phyloP scores from a whole-genome alignment of 2,113 vertebrate genomes.

The Ibidorhyncha struthersii region DNA sequence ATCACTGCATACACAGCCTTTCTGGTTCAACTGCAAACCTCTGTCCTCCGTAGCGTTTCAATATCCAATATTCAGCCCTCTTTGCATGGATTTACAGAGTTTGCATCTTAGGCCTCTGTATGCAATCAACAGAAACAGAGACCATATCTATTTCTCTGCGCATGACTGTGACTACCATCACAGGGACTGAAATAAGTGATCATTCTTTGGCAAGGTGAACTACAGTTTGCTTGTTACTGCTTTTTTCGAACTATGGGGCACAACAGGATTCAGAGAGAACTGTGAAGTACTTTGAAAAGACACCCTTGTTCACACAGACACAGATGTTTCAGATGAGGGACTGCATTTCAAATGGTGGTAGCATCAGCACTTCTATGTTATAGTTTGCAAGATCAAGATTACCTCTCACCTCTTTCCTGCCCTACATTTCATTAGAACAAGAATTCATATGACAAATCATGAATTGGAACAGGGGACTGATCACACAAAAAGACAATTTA shows the following conservation, averaged over 20 bases:
- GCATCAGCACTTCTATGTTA: background rate
- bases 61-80: background rate
- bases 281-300: background rate
- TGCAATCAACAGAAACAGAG: background rate
- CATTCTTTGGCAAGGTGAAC: background rate
- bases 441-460: background rate
- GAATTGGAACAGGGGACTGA: background rate
- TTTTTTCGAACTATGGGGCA: background rate
- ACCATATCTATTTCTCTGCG: background rate
- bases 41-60: background rate
- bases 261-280: background rate
- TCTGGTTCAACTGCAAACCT: background rate
- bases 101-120: background rate
- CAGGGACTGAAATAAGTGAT: accelerated
- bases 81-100: background rate
- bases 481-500: background rate
- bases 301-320: background rate
- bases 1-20: background rate
- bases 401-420: background rate
- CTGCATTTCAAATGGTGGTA: background rate
- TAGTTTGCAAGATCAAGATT: background rate
- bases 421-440: background rate
- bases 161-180: background rate
- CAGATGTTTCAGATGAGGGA: background rate
- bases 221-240: background rate